These are phyloP conservation scores for Stenurella melanura DNA, from an alignment of 2,888 invertebrate genomes.

Conservation along the genomic window DNA sequence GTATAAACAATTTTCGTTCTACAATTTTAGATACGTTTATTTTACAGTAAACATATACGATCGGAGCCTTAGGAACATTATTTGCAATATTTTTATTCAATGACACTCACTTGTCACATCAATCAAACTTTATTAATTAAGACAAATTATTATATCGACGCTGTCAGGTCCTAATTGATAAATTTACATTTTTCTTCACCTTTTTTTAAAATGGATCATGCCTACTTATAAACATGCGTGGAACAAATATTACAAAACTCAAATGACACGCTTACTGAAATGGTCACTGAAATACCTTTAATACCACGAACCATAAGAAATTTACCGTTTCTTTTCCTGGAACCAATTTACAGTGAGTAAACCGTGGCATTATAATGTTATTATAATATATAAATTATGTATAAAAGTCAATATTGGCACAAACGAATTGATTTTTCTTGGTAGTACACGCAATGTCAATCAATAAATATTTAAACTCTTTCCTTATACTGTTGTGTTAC, in stretches of 20 bases:
- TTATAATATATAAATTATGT: not conserved
- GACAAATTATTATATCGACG: constrained; percentile 19
- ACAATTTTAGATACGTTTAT: not conserved
- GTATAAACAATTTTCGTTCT: not conserved
- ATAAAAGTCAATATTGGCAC: not conserved
- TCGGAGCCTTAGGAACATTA: not conserved
- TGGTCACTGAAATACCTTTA: not conserved
- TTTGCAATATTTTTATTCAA: not conserved
- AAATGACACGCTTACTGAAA: not conserved
- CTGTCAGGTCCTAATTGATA: not conserved
- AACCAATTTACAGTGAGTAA: not conserved
- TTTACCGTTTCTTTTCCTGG: constrained; percentile 1
- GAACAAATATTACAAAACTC: constrained; percentile 1
- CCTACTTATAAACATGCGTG: not conserved
- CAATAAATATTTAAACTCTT: not conserved
- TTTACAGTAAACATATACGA: not conserved
- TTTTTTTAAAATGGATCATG: constrained; percentile 9
- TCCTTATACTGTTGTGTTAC: no score
- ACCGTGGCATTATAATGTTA: not conserved
- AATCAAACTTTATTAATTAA: constrained; percentile 18
- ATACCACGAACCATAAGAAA: not conserved
- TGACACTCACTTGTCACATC: constrained; percentile 18
- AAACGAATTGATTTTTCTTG: not conserved
- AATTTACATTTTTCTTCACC: constrained; percentile 15
- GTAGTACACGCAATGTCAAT: no score